These are phyloP conservation scores for Drosophila melanosoma DNA, from an alignment of 2,888 invertebrate species.

Conservation along the genomic window DNA sequence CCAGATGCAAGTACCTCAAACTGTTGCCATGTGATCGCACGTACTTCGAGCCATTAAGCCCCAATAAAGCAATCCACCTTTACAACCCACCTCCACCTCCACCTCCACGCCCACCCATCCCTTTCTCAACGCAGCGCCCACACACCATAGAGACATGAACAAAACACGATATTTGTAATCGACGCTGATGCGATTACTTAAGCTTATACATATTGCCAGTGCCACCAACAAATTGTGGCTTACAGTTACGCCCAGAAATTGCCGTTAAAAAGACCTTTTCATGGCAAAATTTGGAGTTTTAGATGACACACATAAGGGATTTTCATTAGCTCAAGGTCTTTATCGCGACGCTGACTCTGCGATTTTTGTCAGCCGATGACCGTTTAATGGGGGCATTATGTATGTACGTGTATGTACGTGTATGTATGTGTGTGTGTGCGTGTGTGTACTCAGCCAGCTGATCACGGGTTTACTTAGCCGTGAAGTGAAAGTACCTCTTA, in stretches of 20 bases:
- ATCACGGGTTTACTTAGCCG: slow-evolving; percentile 63
- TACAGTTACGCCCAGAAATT: slow-evolving; percentile 61
- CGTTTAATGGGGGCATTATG: slow-evolving; percentile 58
- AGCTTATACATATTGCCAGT: slow-evolving; percentile 24
- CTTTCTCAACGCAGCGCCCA: slow-evolving; percentile 11
- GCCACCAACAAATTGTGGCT: slow-evolving; percentile 1
- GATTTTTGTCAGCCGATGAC: slow-evolving; percentile 58
- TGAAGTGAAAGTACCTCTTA: slow-evolving; percentile 69
- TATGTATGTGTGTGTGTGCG: slow-evolving; percentile 9
- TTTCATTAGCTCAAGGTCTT: slow-evolving; percentile 57
- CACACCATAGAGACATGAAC: slow-evolving; percentile 27
- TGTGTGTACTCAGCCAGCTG: slow-evolving; percentile 9
- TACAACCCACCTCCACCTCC: neutral
- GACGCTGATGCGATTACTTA: slow-evolving; percentile 64
- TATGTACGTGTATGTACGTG: neutral
- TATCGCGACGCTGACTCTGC: slow-evolving; percentile 19
- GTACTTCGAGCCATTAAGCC: slow-evolving; percentile 50
- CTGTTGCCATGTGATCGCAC: slow-evolving; percentile 66
- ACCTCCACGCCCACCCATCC: neutral
- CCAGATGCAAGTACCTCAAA: slow-evolving; percentile 55
- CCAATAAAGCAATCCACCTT: slow-evolving; percentile 37
- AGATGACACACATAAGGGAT: slow-evolving; percentile 39
- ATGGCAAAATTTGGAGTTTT: slow-evolving; percentile 33
- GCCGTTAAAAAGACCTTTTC: slow-evolving; percentile 32
- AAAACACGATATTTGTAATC: slow-evolving; percentile 64